These are phyloP conservation scores for Ammospiza nelsoni DNA, from an alignment of 2,113 vertebrate species.

Conservation along the genomic window DNA sequence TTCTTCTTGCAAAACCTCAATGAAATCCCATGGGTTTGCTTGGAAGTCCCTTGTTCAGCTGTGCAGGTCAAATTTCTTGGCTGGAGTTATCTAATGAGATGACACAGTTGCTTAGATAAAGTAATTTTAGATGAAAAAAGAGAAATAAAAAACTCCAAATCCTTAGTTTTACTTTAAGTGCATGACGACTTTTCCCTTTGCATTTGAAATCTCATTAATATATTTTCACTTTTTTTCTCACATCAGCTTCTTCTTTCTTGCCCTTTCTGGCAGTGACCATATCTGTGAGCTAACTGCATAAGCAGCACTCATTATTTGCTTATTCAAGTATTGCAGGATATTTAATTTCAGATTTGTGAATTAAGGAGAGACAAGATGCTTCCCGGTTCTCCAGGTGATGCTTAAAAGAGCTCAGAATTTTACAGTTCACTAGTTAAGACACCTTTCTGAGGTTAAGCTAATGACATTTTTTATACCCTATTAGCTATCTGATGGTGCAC, in stretches of 20 bases:
- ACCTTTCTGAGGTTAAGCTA: slow-evolving; percentile 65
- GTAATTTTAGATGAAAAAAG: neutral
- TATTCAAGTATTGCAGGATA: slow-evolving; percentile 71
- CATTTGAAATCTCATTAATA: slow-evolving; percentile 52
- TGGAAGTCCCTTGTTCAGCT: neutral
- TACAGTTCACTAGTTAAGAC: slow-evolving; percentile 67
- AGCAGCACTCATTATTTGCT: slow-evolving; percentile 67
- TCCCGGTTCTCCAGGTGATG: slow-evolving; percentile 58
- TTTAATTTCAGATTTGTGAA: slow-evolving; percentile 66
- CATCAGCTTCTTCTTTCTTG: slow-evolving; percentile 13
- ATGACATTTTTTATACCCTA: slow-evolving; percentile 69
- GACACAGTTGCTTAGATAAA: neutral
- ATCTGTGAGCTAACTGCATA: slow-evolving; percentile 43
- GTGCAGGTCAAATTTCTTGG: neutral
- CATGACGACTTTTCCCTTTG: neutral
- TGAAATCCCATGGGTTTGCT: neutral
- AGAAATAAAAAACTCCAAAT: neutral
- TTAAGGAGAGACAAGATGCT: slow-evolving; percentile 48
- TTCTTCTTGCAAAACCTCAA: neutral
- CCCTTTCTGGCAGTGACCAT: slow-evolving; percentile 40
- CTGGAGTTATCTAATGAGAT: neutral
- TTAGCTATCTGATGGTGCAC: slow-evolving; percentile 63
- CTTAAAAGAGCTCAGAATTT: slow-evolving; percentile 62
- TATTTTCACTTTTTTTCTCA: slow-evolving; percentile 34
- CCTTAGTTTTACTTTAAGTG: neutral